Evolutionary conservation across 2,888 invertebrate species (phyloP).

Genomic region (Drosophila kambysellisi): DNA sequence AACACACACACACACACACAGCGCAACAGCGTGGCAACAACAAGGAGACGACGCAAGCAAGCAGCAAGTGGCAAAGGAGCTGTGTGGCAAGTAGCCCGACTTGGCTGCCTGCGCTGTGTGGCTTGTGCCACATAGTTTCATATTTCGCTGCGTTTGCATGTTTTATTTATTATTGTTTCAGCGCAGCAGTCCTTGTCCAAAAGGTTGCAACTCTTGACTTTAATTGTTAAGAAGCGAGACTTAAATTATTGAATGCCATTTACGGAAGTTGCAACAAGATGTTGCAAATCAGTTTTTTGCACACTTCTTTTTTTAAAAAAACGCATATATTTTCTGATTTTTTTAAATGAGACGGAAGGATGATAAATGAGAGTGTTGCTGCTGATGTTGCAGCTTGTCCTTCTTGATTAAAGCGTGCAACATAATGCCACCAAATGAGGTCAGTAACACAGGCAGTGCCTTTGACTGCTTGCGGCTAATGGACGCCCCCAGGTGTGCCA

Average conservation of each 20-base stretch:
- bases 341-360: neutral
- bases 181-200: conserved; percentile 36
- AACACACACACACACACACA: conserved; percentile 1
- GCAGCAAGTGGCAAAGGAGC: conserved; percentile 6
- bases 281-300: conserved; percentile 61
- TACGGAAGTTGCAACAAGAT: conserved; percentile 48
- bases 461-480: conserved; percentile 46
- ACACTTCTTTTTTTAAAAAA: conserved; percentile 10
- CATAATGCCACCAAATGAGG: conserved; percentile 54
- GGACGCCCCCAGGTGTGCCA: conserved; percentile 46
- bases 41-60: conserved; percentile 10
- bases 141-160: conserved; percentile 73
- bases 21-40: conserved; percentile 18
- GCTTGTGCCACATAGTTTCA: conserved; percentile 66
- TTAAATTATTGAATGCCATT: conserved; percentile 70
- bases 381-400: neutral
- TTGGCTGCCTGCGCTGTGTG: neutral
- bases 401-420: conserved; percentile 49
- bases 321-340: conserved; percentile 30
- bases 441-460: conserved; percentile 48
- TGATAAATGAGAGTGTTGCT: conserved; percentile 15
- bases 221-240: conserved; percentile 75
- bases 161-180: conserved; percentile 65
- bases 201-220: conserved; percentile 78
- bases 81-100: conserved; percentile 1